Conservation (phyloP, 1,140 invertebrate genomes). For the Cydia amplana region DNA sequence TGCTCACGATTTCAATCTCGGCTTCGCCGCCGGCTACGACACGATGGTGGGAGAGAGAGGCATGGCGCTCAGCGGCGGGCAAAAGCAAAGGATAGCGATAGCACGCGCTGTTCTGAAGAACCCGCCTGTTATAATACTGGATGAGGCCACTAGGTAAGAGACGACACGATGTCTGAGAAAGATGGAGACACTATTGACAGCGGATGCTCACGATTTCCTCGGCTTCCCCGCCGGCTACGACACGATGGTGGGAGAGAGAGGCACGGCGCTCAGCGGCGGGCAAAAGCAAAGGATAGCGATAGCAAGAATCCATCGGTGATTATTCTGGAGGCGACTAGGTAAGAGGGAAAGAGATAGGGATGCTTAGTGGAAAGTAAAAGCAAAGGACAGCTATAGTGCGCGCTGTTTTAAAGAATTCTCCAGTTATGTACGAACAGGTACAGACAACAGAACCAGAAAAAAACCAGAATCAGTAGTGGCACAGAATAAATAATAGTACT, state of each 20-base stretch:
- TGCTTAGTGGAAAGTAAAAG: too few relatives aligned
- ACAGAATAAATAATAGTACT: too few relatives aligned
- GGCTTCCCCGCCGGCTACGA: constrained; percentile 92
- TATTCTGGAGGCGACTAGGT: constrained; percentile 94
- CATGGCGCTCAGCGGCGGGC: constrained; percentile 93
- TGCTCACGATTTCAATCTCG: too few relatives aligned
- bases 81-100: constrained; percentile 95
- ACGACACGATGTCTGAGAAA: background rate
- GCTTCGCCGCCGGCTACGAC: constrained; percentile 92
- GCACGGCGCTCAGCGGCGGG: constrained; percentile 93
- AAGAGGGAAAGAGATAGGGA: too few relatives aligned
- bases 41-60: constrained; percentile 95
- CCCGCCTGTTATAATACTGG: constrained; percentile 90
- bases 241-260: constrained; percentile 93
- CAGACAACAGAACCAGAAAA: too few relatives aligned
- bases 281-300: constrained; percentile 96
- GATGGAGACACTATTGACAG: constrained; percentile 80
- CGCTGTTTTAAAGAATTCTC: constrained; percentile 92
- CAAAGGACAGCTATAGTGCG: constrained; percentile 94
- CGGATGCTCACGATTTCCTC: constrained; percentile 90
- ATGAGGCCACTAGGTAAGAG: constrained; percentile 92
- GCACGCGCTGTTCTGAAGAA: constrained; percentile 93
- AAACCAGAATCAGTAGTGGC: too few relatives aligned
- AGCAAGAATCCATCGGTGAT: constrained; percentile 94
- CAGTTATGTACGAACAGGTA: constrained; percentile 81